phyloP scores from a whole-genome alignment of 2,113 vertebrate genomes.

The Elgaria multicarinata region DNA sequence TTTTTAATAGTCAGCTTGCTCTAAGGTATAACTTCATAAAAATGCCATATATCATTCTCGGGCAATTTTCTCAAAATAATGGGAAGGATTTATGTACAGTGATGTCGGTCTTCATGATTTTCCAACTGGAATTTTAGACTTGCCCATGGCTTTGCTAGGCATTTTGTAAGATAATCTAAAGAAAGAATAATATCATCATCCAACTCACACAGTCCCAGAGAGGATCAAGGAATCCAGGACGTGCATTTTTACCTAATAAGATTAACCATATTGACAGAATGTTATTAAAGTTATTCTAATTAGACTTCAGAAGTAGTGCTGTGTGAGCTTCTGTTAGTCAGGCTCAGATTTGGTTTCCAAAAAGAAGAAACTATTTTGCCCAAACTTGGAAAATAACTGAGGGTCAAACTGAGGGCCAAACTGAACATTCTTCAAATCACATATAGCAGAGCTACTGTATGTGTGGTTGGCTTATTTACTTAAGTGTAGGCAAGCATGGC shows the following conservation, averaged over 20 bases:
- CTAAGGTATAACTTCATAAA: constrained; percentile 51
- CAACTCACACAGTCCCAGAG: constrained; percentile 42
- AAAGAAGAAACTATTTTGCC: neutral
- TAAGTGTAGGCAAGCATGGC: no score
- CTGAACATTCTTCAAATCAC: neutral
- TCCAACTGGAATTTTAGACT: constrained; percentile 33
- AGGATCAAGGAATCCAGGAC: constrained; percentile 4
- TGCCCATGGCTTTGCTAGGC: constrained; percentile 47
- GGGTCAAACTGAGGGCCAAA: neutral
- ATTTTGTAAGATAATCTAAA: constrained; percentile 52
- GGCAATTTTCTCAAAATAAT: constrained; percentile 62
- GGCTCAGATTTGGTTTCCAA: constrained; percentile 14
- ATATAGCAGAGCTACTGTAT: no score
- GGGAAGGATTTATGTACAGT: constrained; percentile 42
- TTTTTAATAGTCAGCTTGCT: constrained; percentile 54
- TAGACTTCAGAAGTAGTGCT: constrained; percentile 38
- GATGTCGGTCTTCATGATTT: constrained; percentile 44
- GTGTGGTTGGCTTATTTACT: no score
- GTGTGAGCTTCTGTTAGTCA: constrained; percentile 11
- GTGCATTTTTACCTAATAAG: constrained; percentile 47
- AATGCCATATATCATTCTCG: constrained; percentile 41
- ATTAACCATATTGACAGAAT: constrained; percentile 35
- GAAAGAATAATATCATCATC: constrained; percentile 51
- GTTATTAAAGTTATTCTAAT: constrained; percentile 47
- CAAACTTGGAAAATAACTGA: neutral